phyloP scores from a whole-genome alignment of 2,888 invertebrate species.

The Netelia fuscicornis region DNA sequence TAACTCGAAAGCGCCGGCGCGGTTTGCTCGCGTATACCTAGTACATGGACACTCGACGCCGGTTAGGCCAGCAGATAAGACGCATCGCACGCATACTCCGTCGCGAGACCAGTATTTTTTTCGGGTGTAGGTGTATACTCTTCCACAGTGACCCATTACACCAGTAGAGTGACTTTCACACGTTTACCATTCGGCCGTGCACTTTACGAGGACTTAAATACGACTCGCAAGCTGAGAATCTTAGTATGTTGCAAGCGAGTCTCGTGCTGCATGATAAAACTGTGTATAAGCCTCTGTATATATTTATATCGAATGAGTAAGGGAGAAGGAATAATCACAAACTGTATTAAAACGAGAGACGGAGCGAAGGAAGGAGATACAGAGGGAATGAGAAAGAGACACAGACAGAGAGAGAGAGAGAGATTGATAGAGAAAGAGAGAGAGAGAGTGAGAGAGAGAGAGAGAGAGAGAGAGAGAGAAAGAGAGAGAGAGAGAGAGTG shows the following conservation, averaged over 20 bases:
- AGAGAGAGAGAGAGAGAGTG: slow-evolving; percentile 17
- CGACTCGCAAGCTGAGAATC: not conserved
- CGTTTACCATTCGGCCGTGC: not conserved
- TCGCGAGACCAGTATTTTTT: slow-evolving; percentile 13
- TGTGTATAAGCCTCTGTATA: not conserved
- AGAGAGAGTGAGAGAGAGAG: slow-evolving; percentile 13
- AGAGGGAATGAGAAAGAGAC: no score
- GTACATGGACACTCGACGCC: slow-evolving; percentile 38
- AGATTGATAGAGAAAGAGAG: slow-evolving; percentile 22
- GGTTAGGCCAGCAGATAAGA: slow-evolving; percentile 20
- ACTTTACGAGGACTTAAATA: slow-evolving; percentile 38
- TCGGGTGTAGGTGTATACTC: slow-evolving; percentile 3
- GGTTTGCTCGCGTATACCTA: not conserved
- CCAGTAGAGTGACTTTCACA: slow-evolving; percentile 11
- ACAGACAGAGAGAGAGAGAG: slow-evolving; percentile 1
- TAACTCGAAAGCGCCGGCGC: not conserved
- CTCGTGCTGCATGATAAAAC: slow-evolving; percentile 4
- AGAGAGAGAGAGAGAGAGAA: slow-evolving; percentile 16
- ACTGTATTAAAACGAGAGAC: slow-evolving; percentile 4
- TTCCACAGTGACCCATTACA: slow-evolving; percentile 15
- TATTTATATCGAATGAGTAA: not conserved
- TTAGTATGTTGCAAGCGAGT: not conserved
- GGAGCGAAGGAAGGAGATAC: slow-evolving; percentile 1
- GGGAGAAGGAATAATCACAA: slow-evolving; percentile 39
- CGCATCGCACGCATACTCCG: not conserved